Evolutionary conservation across 2,888 invertebrate genomes (phyloP), one percentile per base, ranked within the genome.

Genomic region (Papilio demoleus): DNA sequence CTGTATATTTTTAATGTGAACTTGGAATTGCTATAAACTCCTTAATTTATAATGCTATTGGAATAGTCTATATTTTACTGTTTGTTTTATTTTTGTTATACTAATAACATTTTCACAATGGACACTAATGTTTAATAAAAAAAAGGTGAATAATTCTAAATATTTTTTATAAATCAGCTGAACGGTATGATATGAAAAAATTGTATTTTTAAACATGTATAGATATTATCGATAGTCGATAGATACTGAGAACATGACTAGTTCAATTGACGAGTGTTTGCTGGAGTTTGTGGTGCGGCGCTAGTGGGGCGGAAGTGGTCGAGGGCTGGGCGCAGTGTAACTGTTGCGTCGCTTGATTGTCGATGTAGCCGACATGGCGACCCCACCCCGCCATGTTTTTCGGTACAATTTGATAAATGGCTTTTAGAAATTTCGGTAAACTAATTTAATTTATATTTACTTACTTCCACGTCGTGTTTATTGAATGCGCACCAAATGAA

Each of bases 341-440:
- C 92, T 91, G 90, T 91, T 91, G 90, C 91, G 83, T 85, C 85
- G 80, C 79, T 85, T 88, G 88, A 89, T 88, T 87, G 87, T 88
- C 80, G 79, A 65, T 65, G 65, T 61, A 61, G 60, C 50, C 50
- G 60, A 68, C 50, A 24, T 40, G 24, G 27, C 34, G 31, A 56
- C 60, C 22, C 36, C 19, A 42, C 60, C 27, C 17, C 45, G 53
- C 17, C 40, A 53, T 38, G 60, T 45, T 61, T 47, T 31, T 53
- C 12, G 38, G 11, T 27, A 42, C n/a, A 36, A 50, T 50, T 36
- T 63, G 47, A 47, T 63, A 63, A 47, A 63, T 50, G 62, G 31
- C n/a, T 62, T 63, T 60, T 60, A 60, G 60, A 40, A 60, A 60
- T 60, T 60, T n/a, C 24, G 38, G 24, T 60, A 38, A 40, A 60